Percentiles rank a stretch among this genome's conserved stretches.
These are phyloP conservation scores for Tiaroga cobitis DNA, from an alignment of 2,797 vertebrate species.

Conservation along the genomic window DNA sequence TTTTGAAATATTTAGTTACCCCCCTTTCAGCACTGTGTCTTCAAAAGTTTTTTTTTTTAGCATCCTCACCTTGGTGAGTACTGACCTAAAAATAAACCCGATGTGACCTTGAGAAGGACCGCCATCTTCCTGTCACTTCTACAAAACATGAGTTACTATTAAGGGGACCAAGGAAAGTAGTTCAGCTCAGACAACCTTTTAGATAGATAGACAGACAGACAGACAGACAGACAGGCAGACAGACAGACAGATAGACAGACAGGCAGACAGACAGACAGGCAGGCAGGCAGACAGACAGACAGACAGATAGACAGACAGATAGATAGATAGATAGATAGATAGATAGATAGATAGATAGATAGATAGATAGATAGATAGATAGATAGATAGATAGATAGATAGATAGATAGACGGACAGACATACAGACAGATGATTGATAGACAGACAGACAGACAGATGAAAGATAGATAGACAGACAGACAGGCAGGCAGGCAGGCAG, in stretches of 20 bases:
- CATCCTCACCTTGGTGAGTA: slow-evolving; percentile 46
- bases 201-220: neutral
- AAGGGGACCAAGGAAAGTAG: slow-evolving; percentile 19
- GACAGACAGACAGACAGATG: too few relatives aligned
- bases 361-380: too few relatives aligned
- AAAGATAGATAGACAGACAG: too few relatives aligned
- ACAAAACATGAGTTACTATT: slow-evolving; percentile 33
- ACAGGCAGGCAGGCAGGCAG: accelerated
- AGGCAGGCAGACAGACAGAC: too few relatives aligned
- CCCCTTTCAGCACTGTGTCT: slow-evolving; percentile 1
- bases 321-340: too few relatives aligned
- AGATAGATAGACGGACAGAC: too few relatives aligned
- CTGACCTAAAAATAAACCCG: slow-evolving; percentile 55
- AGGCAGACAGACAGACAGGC: neutral
- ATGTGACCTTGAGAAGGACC: slow-evolving; percentile 42
- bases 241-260: neutral
- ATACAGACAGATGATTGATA: accelerated
- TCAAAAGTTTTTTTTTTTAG: slow-evolving; percentile 35
- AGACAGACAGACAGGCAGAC: neutral
- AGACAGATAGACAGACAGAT: too few relatives aligned
- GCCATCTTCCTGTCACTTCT: slow-evolving; percentile 41
- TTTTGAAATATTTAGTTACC: slow-evolving; percentile 26
- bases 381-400: too few relatives aligned
- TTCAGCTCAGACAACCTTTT: neutral
- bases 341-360: too few relatives aligned